These are phyloP conservation scores for Raphicerus campestris DNA, from an alignment of 2,113 vertebrate species.

Conservation along the genomic window DNA sequence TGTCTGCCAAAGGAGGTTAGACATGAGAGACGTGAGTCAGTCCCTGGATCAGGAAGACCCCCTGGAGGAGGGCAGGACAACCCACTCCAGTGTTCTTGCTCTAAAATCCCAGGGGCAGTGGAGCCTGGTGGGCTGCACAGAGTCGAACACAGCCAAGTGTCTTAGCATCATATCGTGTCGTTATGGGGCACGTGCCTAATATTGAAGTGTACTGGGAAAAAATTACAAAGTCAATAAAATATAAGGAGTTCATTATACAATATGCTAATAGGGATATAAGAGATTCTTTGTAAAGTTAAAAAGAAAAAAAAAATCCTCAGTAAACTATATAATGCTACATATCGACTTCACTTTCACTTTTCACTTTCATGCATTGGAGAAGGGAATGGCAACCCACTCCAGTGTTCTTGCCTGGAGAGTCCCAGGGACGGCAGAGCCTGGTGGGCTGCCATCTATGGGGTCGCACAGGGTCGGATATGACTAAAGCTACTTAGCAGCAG, in stretches of 20 bases:
- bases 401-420: too few species aligned
- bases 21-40: rapidly evolving
- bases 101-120: neutral
- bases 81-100: neutral
- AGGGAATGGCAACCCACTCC: too few species aligned
- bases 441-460: too few species aligned
- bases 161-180: neutral
- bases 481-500: too few species aligned
- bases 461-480: too few species aligned
- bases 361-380: too few species aligned
- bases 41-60: neutral
- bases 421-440: too few species aligned
- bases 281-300: neutral
- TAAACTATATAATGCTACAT: neutral
- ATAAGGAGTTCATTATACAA: neutral
- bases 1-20: neutral
- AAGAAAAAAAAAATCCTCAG: neutral
- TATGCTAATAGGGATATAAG: neutral
- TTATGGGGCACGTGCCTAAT: neutral
- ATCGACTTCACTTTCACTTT: too few species aligned
- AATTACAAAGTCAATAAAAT: neutral
- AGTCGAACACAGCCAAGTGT: rapidly evolving
- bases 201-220: neutral
- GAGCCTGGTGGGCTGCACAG: neutral
- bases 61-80: neutral